A percentile compares a stretch with the other conserved stretches of the same genome.
Evolutionary conservation across 2,888 invertebrate genomes (phyloP).

Genomic region (Neoitamus cyanurus): DNA sequence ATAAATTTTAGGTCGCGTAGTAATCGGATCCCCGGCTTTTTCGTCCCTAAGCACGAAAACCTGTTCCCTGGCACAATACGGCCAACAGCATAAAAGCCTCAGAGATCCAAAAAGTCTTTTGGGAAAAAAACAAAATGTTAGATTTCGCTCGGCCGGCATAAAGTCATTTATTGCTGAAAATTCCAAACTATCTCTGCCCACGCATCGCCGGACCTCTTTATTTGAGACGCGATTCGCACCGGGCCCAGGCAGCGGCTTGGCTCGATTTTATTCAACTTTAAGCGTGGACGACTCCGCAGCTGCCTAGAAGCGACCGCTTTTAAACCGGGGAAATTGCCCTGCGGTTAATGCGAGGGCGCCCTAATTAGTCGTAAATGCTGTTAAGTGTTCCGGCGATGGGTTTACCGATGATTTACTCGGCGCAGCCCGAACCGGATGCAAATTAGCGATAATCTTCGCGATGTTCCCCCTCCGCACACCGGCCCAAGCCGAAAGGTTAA

Average conservation of each 20-base stretch:
- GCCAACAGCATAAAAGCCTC: not conserved
- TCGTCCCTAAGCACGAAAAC: constrained; percentile 14
- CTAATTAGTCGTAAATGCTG: constrained; percentile 15
- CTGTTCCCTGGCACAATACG: not conserved
- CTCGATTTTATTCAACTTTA: constrained; percentile 30
- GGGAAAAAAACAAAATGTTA: constrained; percentile 9
- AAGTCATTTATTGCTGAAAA: constrained; percentile 36
- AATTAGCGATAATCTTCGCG: not conserved
- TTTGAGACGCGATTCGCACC: not conserved
- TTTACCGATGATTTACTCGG: not conserved
- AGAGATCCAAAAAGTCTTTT: not conserved
- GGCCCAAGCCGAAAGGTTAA: not conserved
- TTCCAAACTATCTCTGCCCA: constrained; percentile 29
- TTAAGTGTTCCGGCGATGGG: not conserved
- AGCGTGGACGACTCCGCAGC: not conserved
- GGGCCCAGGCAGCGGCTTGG: not conserved
- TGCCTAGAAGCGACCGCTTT: not conserved
- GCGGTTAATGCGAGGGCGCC: not conserved
- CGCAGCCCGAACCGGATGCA: not conserved
- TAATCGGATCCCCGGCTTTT: constrained; percentile 13
- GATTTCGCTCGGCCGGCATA: constrained; percentile 11
- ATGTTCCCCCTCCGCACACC: not conserved
- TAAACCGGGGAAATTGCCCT: not conserved
- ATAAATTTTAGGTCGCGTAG: constrained; percentile 16
- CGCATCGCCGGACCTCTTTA: constrained; percentile 4